A percentile compares a stretch with the other conserved stretches of the same genome.
Conservation (phyloP, 1,140 invertebrate species). For the Rhyzopertha dominica region DNA sequence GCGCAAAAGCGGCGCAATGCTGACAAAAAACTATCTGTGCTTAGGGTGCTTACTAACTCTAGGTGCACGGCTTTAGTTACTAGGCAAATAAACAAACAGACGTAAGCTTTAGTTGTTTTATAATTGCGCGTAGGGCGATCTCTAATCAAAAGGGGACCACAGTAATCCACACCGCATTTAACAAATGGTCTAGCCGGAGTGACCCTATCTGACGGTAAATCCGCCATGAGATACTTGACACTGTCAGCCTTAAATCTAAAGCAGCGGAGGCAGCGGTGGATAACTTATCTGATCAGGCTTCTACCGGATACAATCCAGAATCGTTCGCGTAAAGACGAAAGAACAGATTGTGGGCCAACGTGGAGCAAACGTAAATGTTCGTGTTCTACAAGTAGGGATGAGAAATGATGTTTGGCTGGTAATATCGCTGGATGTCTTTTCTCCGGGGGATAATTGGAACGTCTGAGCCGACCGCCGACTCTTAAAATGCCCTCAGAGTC, state of each 20-base stretch:
- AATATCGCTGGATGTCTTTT: too few species aligned
- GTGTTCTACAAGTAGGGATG: constrained; percentile 17
- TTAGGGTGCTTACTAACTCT: constrained; percentile 38
- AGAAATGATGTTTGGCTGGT: constrained; percentile 18
- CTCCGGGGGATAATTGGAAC: too few species aligned
- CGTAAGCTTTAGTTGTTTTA: constrained; percentile 7
- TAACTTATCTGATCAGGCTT: not conserved
- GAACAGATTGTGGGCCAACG: constrained; percentile 6
- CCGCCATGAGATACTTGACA: constrained; percentile 19
- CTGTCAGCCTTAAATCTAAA: constrained; percentile 3
- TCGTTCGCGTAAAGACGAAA: not conserved
- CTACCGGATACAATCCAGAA: constrained; percentile 3
- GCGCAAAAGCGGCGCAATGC: constrained; percentile 37
- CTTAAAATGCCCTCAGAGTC: too few species aligned
- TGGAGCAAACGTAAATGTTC: constrained; percentile 29
- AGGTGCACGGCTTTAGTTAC: constrained; percentile 39
- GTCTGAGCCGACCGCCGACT: too few species aligned
- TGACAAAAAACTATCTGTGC: constrained; percentile 27
- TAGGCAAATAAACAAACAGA: constrained; percentile 40
- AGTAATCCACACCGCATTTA: constrained; percentile 30
- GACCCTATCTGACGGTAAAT: constrained; percentile 17
- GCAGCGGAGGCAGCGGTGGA: not conserved
- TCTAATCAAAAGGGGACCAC: constrained; percentile 25
- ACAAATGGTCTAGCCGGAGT: constrained; percentile 22
- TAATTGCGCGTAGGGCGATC: constrained; percentile 5